Base-by-base conservation (phyloP, 1,140 invertebrate species). In the Eumeta japonica region DNA sequence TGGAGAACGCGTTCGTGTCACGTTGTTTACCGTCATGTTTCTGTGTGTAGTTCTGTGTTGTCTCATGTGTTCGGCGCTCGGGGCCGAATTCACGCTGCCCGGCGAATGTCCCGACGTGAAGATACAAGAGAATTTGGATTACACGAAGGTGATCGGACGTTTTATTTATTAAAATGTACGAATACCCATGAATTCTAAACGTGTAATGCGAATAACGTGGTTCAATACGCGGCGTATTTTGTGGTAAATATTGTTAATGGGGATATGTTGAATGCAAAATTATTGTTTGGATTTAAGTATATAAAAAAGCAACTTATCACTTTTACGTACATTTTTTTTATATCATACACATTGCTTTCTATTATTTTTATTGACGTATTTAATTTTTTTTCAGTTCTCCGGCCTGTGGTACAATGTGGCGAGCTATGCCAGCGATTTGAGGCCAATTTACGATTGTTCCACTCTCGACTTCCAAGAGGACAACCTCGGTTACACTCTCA, bases 381-480 rank as follows among this genome's bases (percentile, higher is more conserved):
- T n/a, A n/a, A n/a, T n/a, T n/a, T n/a, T n/a, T 16, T 10, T 12
- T 15, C 37, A 71, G 66, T 71, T 71, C 66, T 66, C 64, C 58
- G 66, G 66, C 3, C 13, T 55, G 14, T 71, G 66, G 66, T 68
- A 65, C 41, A 66, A 61, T 20, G 59, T 63, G 12, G 62, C 61
- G 0, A 63, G 56, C 17, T 68, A 56, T 24, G 62, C 64, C 0
- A 72, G 66, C 16, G 66, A 72, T 44, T 51, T 53, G 9, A 18
- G 41, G 15, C 12, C 1, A 3, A 16, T 11, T 10, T n/a, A 28
- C 15, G 70, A 74, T 39, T 74, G 70, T 15, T 48, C 66, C 0
- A 63, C 52, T 5, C 33, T 74, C 10, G 54, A 67, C 10, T 67
- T 74, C 32, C 58, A 70, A 32, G 70, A 71, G 48, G 70, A 71